Evolutionary conservation across 1,140 invertebrate species (phyloP).

Genomic region (Halesus radiatus): DNA sequence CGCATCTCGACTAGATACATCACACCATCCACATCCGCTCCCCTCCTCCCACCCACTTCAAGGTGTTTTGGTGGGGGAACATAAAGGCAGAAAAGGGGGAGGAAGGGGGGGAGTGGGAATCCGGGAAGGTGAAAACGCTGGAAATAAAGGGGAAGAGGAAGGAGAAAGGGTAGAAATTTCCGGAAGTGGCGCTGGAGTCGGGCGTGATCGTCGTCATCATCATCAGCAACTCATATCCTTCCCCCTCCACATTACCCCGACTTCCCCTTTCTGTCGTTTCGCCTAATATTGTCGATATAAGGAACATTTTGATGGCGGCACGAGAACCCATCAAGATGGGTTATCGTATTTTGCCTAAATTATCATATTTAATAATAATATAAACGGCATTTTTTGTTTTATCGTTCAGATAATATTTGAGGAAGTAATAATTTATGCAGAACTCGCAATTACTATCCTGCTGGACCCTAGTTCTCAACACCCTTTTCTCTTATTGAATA

Average conservation of each 20-base stretch:
- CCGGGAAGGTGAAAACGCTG: background rate
- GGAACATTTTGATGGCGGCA: background rate
- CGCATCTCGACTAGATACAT: slow-evolving; percentile 38
- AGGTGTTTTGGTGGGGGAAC: slow-evolving; percentile 15
- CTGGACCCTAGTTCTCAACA: too few species aligned
- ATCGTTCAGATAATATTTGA: too few species aligned
- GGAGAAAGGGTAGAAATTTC: slow-evolving; percentile 9
- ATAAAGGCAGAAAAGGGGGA: background rate
- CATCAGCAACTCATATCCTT: slow-evolving; percentile 46
- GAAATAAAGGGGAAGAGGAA: background rate
- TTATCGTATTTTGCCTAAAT: too few species aligned
- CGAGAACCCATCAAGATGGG: too few species aligned
- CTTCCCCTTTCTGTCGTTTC: background rate
- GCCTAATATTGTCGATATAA: background rate
- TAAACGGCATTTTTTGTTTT: too few species aligned
- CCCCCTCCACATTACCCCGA: background rate
- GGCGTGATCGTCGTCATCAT: slow-evolving; percentile 45
- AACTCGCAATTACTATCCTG: too few species aligned
- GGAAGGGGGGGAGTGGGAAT: background rate
- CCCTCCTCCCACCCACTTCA: slow-evolving; percentile 8
- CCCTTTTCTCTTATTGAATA: too few species aligned
- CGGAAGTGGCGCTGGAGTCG: slow-evolving; percentile 39
- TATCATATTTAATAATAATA: too few species aligned
- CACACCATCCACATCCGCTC: slow-evolving; percentile 30
- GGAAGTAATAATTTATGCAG: too few species aligned